phyloP scores from a whole-genome alignment of 2,888 invertebrate species.

The Plebejus argus region DNA sequence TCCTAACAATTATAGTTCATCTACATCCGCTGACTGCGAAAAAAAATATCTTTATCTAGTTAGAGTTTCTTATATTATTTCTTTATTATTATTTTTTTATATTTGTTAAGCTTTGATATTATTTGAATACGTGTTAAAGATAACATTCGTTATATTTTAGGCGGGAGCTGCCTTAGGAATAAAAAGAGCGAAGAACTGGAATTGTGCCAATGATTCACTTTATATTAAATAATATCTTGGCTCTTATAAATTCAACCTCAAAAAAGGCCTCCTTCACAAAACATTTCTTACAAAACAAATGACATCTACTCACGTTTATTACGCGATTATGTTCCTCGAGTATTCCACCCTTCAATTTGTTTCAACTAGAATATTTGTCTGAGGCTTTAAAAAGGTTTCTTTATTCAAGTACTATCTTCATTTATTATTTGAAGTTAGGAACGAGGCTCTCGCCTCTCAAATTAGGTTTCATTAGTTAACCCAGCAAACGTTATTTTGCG shows the following conservation, averaged over 20 bases:
- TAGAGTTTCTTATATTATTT: no score
- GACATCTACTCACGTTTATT: conserved; percentile 18
- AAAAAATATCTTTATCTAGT: no score
- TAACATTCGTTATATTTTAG: background rate
- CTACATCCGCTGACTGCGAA: no score
- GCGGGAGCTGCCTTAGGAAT: background rate
- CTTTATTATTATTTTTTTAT: no score
- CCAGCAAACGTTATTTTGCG: no score
- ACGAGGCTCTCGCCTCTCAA: background rate
- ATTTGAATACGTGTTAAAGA: background rate
- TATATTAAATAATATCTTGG: conserved; percentile 12
- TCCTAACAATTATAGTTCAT: no score
- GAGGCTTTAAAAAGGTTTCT: conserved; percentile 19
- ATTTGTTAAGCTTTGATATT: background rate
- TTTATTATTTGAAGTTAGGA: background rate
- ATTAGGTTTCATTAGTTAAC: background rate
- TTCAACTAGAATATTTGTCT: conserved; percentile 20
- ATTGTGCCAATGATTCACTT: background rate
- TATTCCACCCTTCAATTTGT: conserved; percentile 11
- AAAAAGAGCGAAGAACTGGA: background rate
- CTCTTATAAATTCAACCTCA: background rate
- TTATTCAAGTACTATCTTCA: background rate
- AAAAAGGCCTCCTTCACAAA: conserved; percentile 15
- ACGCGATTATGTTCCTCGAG: conserved; percentile 4
- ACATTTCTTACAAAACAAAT: conserved; percentile 24